These are phyloP conservation scores for Hydriomena furcata DNA, from an alignment of 2,888 invertebrate genomes.

Conservation along the genomic window DNA sequence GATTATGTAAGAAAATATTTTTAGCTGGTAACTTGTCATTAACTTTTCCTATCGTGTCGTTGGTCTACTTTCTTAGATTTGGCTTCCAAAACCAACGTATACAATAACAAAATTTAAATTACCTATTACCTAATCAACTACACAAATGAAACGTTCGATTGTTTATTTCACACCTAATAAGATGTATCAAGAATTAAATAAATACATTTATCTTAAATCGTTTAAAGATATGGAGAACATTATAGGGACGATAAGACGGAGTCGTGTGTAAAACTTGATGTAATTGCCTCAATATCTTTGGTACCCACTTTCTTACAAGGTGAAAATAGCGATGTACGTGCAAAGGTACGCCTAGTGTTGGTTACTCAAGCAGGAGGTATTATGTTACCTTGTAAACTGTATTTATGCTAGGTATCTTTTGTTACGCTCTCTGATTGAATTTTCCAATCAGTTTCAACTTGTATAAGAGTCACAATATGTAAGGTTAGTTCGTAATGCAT, in stretches of 20 bases:
- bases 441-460: conserved; percentile 33
- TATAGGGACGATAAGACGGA: conserved; percentile 25
- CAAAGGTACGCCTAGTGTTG: conserved; percentile 46
- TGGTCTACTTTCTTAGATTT: conserved; percentile 28
- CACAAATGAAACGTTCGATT: conserved; percentile 9
- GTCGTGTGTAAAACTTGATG: conserved; percentile 31
- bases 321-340: conserved; percentile 63
- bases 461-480: conserved; percentile 9
- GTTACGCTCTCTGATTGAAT: conserved; percentile 42
- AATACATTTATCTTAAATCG: background rate
- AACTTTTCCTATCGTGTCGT: background rate
- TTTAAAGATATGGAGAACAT: conserved; percentile 25
- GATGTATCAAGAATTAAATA: too few relatives aligned
- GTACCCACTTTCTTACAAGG: conserved; percentile 61
- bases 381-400: conserved; percentile 49
- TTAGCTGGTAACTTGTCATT: too few relatives aligned
- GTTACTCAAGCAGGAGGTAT: conserved; percentile 55
- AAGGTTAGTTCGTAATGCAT: background rate
- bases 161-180: conserved; percentile 12
- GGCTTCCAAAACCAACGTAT: conserved; percentile 26
- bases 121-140: conserved; percentile 35
- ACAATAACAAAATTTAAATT: conserved; percentile 15
- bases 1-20: too few relatives aligned
- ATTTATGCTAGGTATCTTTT: conserved; percentile 25
- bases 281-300: conserved; percentile 44